Conservation (phyloP, 2,888 invertebrate genomes). For the Eupelmus urozonus region DNA sequence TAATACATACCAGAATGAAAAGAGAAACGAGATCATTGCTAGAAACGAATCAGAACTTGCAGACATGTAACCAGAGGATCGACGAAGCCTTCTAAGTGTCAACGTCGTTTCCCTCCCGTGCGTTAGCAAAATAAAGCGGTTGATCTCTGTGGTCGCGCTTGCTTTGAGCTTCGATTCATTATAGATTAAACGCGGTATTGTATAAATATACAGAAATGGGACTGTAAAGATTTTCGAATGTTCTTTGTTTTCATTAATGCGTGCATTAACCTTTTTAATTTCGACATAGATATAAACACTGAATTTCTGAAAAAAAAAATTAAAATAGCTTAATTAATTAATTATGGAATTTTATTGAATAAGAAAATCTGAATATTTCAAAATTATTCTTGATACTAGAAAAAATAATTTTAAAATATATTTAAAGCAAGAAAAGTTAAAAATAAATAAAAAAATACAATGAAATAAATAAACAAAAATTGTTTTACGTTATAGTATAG, state of each 20-base stretch:
- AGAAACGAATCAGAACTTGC: conserved; percentile 41
- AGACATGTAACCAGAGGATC: background rate
- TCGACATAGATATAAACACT: too few relatives aligned
- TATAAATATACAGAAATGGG: conserved; percentile 3
- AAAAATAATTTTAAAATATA: too few relatives aligned
- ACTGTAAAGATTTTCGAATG: conserved; percentile 34
- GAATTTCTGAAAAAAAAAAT: too few relatives aligned
- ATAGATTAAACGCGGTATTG: conserved; percentile 40
- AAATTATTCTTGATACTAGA: too few relatives aligned
- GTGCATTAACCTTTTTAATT: conserved; percentile 50
- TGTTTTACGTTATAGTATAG: too few relatives aligned
- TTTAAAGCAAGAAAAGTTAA: too few relatives aligned
- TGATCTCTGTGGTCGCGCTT: conserved; percentile 51
- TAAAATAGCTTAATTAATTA: too few relatives aligned
- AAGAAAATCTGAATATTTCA: too few relatives aligned
- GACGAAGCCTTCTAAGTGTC: conserved; percentile 29
- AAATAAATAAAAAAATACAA: too few relatives aligned
- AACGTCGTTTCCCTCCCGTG: background rate
- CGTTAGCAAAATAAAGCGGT: conserved; percentile 56
- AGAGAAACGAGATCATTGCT: background rate
- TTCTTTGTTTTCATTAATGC: conserved; percentile 49
- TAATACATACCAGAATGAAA: too few relatives aligned
- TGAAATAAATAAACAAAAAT: too few relatives aligned
- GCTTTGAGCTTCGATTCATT: conserved; percentile 55
- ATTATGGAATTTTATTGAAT: too few relatives aligned